Evolutionary conservation across 1,140 invertebrate genomes (phyloP).

Genomic region (Temnothorax longispinosus): DNA sequence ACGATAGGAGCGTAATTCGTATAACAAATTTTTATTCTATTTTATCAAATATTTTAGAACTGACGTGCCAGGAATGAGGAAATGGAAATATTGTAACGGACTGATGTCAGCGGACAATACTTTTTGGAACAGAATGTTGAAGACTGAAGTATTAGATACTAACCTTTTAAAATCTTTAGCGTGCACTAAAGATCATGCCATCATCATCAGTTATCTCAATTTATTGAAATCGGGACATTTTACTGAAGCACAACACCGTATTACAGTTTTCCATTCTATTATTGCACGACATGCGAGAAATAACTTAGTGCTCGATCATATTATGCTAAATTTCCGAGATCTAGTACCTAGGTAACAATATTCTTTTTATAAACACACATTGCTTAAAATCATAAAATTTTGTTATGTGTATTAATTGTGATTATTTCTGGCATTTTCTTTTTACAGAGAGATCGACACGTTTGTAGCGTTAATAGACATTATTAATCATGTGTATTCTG

Average conservation of each 20-base stretch:
- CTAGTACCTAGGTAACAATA: neutral
- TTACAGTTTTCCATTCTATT: constrained; percentile 12
- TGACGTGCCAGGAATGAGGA: neutral
- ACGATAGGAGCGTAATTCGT: too few relatives aligned
- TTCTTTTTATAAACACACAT: neutral
- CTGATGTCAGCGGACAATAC: neutral
- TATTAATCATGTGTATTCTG: constrained; percentile 2
- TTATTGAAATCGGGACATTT: neutral
- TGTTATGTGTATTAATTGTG: neutral
- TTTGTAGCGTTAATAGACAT: neutral
- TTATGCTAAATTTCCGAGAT: neutral
- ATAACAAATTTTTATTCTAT: neutral
- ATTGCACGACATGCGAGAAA: neutral
- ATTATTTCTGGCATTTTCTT: neutral
- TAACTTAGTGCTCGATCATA: neutral
- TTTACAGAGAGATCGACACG: neutral
- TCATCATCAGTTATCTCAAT: neutral
- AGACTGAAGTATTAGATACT: neutral
- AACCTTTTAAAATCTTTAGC: neutral
- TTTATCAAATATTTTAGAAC: neutral
- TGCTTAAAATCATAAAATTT: neutral
- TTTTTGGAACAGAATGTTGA: neutral
- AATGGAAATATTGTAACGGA: constrained; percentile 8
- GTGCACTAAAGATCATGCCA: neutral
- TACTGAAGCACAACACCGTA: neutral